Evolutionary conservation across 2,888 invertebrate genomes (phyloP), one percentile per base, ranked within the genome.

Genomic region (Drosophila helvetica): DNA sequence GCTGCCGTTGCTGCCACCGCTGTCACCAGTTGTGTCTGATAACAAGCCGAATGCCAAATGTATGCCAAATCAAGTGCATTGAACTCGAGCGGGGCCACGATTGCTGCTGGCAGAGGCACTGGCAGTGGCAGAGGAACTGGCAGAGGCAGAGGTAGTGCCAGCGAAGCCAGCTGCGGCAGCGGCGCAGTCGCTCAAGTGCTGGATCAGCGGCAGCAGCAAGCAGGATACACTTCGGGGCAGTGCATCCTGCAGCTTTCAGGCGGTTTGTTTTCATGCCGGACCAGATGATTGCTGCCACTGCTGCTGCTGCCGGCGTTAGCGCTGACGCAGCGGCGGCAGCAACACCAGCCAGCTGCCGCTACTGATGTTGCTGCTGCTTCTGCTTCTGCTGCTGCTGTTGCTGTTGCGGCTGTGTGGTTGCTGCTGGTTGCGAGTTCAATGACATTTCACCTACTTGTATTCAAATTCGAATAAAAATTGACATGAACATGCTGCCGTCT

Each of bases 401-500:
- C 19, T 33, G 46, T 18, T 45, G 42, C 12, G 18, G 62, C 50
- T 58, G 58, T 43, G 12, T 61, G 51, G 22, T 22, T n/a, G 33
- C 27, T 3, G 30, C 27, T 43, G 57, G 72, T 61, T 59, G 75
- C 74, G 84, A 80, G 82, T 82, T 82, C 82, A 82, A 79, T 76
- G 84, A 82, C 82, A 79, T 72, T 83, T 82, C 82, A 83, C 84
- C 82, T 83, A 82, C 80, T 80, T 82, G 80, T 75, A 77, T 75
- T 76, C 75, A 80, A 78, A 82, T 78, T 75, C 58, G 74, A 65
- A 68, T 62, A 63, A 59, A 38, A 62, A 62, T 53, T 33, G 22
- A 45, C 27, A 46, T 18, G 6, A 15, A 38, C 38, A 38, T n/a
- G 15, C 38, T 38, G n/a, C 2, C 15, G 38, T 15, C n/a, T 38